A percentile compares a stretch with the other conserved stretches of the same genome.
Conservation (phyloP, 2,113 vertebrate species). For the Brienomyrus longianalis region DNA sequence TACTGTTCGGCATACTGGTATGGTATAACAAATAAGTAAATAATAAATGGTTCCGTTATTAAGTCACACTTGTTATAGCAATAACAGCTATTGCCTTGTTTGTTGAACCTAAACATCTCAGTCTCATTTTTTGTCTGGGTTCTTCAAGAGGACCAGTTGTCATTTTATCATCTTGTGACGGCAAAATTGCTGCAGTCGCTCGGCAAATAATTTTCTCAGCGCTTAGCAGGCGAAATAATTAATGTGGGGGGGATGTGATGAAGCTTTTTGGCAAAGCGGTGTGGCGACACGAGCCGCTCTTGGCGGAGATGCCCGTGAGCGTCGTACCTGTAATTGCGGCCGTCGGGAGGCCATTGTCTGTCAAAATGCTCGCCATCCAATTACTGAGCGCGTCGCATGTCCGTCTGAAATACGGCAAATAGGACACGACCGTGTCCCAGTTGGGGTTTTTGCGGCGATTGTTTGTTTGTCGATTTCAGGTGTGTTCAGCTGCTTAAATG, state of each 20-base stretch:
- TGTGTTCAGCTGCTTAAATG: not conserved
- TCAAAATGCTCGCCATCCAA: not conserved
- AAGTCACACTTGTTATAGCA: not conserved
- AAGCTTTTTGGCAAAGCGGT: not conserved
- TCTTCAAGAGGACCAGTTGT: not conserved
- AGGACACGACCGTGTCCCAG: not conserved
- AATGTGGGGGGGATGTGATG: not conserved
- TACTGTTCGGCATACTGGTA: not conserved
- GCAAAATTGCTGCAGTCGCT: not conserved
- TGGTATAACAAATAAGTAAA: not conserved
- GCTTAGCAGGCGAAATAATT: not conserved
- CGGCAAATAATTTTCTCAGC: not conserved
- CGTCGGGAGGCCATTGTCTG: not conserved
- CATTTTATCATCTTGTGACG: constrained; percentile 9
- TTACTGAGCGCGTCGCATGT: too few species aligned
- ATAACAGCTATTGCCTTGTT: constrained; percentile 8
- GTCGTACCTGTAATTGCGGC: constrained; percentile 5
- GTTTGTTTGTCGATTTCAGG: constrained; percentile 6
- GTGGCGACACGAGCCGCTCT: not conserved
- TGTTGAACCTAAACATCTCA: not conserved
- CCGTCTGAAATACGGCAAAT: not conserved
- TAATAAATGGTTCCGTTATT: not conserved
- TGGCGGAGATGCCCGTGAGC: not conserved
- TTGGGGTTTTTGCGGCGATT: not conserved
- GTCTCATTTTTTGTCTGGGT: not conserved